Percentiles rank a stretch among this genome's conserved stretches.
phyloP scores from a whole-genome alignment of 2,797 vertebrate species.

The Phaenicophaeus curvirostris region DNA sequence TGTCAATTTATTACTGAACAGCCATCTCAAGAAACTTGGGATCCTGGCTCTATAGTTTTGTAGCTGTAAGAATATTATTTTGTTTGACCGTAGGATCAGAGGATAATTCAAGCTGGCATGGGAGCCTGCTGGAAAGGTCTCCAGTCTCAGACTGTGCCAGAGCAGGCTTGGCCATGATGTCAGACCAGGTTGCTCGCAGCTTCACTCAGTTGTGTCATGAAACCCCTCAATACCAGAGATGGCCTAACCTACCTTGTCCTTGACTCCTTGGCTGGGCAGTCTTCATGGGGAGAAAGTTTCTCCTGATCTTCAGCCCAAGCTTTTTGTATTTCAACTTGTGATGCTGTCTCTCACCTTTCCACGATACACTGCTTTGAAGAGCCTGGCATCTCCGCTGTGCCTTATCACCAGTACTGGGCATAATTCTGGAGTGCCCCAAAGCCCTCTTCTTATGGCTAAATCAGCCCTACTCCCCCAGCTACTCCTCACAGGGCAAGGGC shows the following conservation, averaged over 20 bases:
- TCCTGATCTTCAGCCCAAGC: neutral
- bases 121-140: neutral
- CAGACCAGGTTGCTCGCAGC: neutral
- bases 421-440: neutral
- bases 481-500: neutral
- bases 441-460: neutral
- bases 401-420: neutral
- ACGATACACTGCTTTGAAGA: neutral
- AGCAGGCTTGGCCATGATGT: neutral
- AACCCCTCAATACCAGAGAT: fast-evolving
- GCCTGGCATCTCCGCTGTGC: neutral
- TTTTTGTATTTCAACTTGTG: neutral
- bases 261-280: neutral
- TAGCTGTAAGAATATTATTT: neutral
- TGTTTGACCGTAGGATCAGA: neutral
- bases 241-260: neutral
- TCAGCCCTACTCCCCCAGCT: neutral
- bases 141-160: neutral
- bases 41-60: neutral
- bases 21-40: neutral
- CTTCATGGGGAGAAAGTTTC: neutral
- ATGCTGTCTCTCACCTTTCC: fast-evolving
- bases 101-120: neutral
- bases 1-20: neutral
- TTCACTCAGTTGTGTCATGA: neutral